phyloP scores from a whole-genome alignment of 2,113 vertebrate species.

The Macrotus californicus region DNA sequence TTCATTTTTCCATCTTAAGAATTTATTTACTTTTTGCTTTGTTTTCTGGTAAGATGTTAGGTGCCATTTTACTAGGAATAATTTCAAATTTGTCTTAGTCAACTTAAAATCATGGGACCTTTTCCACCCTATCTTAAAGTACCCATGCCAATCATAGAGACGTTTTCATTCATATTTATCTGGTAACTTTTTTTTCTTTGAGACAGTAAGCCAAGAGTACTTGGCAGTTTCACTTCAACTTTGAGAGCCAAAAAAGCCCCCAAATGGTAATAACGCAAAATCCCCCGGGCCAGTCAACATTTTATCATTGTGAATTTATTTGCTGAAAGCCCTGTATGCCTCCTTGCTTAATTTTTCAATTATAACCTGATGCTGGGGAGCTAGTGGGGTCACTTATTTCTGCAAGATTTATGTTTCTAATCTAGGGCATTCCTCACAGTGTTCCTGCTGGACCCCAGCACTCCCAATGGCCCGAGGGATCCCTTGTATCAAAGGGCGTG shows the following conservation, averaged over 20 bases:
- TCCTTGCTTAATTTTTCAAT: slow-evolving; percentile 65
- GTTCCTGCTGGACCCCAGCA: slow-evolving; percentile 21
- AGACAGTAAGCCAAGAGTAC: slow-evolving; percentile 58
- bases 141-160: slow-evolving; percentile 17
- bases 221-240: slow-evolving; percentile 62
- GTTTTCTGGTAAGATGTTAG: slow-evolving; percentile 25
- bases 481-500: neutral
- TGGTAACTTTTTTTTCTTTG: slow-evolving; percentile 38
- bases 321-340: slow-evolving; percentile 22
- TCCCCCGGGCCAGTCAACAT: slow-evolving; percentile 67
- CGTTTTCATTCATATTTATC: slow-evolving; percentile 65
- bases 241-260: slow-evolving; percentile 57
- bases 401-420: slow-evolving; percentile 58
- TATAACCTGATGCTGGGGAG: slow-evolving; percentile 61
- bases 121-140: slow-evolving; percentile 57
- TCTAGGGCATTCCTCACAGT: slow-evolving; percentile 31
- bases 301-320: slow-evolving; percentile 66
- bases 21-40: slow-evolving; percentile 27
- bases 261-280: slow-evolving; percentile 43
- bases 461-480: neutral
- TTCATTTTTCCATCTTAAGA: slow-evolving; percentile 25
- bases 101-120: slow-evolving; percentile 48
- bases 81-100: slow-evolving; percentile 47
- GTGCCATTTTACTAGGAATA: slow-evolving; percentile 11
- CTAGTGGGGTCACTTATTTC: slow-evolving; percentile 56